phyloP scores from a whole-genome alignment of 1,140 invertebrate genomes.

The Matsumurasca onukii region DNA sequence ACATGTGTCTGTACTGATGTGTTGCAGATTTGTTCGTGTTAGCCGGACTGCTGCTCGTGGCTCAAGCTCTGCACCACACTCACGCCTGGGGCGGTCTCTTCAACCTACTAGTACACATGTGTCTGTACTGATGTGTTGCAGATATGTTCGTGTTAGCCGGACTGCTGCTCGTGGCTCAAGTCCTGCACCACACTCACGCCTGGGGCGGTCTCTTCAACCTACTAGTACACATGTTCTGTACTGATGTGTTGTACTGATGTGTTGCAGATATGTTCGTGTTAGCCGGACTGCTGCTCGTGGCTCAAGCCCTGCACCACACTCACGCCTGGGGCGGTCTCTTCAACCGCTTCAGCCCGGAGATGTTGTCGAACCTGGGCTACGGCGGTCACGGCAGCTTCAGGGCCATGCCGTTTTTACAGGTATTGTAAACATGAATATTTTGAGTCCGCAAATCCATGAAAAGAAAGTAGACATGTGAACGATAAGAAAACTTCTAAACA shows the following conservation, averaged over 20 bases:
- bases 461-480: no score
- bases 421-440: slow-evolving; percentile 47
- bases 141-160: slow-evolving; percentile 29
- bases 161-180: slow-evolving; percentile 12
- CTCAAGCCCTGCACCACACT: slow-evolving; percentile 42
- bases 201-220: slow-evolving; percentile 82
- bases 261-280: slow-evolving; percentile 29
- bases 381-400: slow-evolving; percentile 60
- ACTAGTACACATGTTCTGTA: no score
- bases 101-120: no score
- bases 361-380: slow-evolving; percentile 76
- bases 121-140: no score
- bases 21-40: slow-evolving; percentile 29
- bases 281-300: slow-evolving; percentile 21
- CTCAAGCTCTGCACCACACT: slow-evolving; percentile 42
- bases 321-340: slow-evolving; percentile 78
- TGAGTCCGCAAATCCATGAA: no score
- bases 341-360: slow-evolving; percentile 81
- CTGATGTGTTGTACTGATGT: no score
- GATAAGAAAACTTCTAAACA: no score
- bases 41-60: slow-evolving; percentile 21
- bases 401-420: slow-evolving; percentile 55
- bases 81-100: slow-evolving; percentile 78
- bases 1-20: no score
- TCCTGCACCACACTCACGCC: slow-evolving; percentile 51